Evolutionary conservation across 1,140 invertebrate species (phyloP).

Genomic region (Drosophila willistoni): DNA sequence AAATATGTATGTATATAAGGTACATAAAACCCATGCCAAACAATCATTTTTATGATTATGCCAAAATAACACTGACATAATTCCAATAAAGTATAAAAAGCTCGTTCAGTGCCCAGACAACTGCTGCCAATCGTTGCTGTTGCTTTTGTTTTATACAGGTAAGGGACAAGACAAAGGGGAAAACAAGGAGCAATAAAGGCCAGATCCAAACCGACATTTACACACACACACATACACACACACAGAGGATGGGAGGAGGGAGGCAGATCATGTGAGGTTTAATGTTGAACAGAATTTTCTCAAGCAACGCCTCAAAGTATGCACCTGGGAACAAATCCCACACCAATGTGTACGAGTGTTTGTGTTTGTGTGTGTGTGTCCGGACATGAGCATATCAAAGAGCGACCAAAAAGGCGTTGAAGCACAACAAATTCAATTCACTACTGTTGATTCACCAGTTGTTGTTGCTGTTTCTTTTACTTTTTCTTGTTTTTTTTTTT

Average conservation of each 20-base stretch:
- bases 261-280: conserved; percentile 17
- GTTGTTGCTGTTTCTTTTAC: conserved; percentile 37
- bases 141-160: conserved; percentile 35
- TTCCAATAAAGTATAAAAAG: conserved; percentile 55
- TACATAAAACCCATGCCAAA: conserved; percentile 15
- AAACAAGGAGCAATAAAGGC: conserved; percentile 13
- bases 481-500: conserved; percentile 41
- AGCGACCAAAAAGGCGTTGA: conserved; percentile 69
- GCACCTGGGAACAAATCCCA: conserved; percentile 52
- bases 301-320: conserved; percentile 44
- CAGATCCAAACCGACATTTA: not conserved
- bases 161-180: not conserved
- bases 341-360: conserved; percentile 10
- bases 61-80: conserved; percentile 57
- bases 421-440: conserved; percentile 79
- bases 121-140: conserved; percentile 39
- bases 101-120: conserved; percentile 34
- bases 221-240: conserved; percentile 12
- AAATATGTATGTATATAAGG: no score
- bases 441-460: conserved; percentile 69
- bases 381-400: conserved; percentile 61
- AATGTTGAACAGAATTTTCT: conserved; percentile 37
- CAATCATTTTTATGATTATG: conserved; percentile 59
- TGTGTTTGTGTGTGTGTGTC: conserved; percentile 18
- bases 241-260: conserved; percentile 2